These are phyloP conservation scores for Pollachius pollachius DNA, from an alignment of 2,113 vertebrate genomes.

Conservation along the genomic window DNA sequence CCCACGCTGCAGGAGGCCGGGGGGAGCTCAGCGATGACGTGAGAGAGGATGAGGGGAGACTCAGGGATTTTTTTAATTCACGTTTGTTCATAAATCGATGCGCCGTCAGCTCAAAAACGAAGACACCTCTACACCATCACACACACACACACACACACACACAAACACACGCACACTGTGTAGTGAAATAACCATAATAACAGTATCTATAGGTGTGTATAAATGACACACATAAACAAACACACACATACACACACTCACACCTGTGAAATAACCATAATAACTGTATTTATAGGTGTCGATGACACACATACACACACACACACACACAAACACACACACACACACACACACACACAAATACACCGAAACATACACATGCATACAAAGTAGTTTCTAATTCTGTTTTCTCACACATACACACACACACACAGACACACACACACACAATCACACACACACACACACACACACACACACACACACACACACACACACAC, in stretches of 20 bases:
- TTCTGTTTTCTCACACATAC: slow-evolving; percentile 41
- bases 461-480: too few species aligned
- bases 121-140: neutral
- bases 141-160: slow-evolving; percentile 1
- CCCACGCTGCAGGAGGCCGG: slow-evolving; percentile 25
- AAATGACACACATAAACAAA: neutral
- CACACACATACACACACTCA: slow-evolving; percentile 5
- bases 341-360: neutral
- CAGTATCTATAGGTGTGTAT: neutral
- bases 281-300: too few species aligned
- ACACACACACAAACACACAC: slow-evolving; percentile 8
- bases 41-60: slow-evolving; percentile 9
- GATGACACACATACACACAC: slow-evolving; percentile 11
- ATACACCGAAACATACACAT: slow-evolving; percentile 28
- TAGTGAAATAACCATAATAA: slow-evolving; percentile 8
- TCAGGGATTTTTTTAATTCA: slow-evolving; percentile 26
- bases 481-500: slow-evolving; percentile 14
- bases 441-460: too few species aligned
- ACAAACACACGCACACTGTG: neutral
- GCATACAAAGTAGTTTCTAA: slow-evolving; percentile 46
- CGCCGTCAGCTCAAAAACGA: neutral
- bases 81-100: slow-evolving; percentile 24
- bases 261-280: too few species aligned
- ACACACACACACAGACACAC: too few species aligned
- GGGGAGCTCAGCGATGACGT: slow-evolving; percentile 13